These are phyloP conservation scores for Nomada goodeniana DNA, from an alignment of 2,888 invertebrate genomes.

Conservation along the genomic window DNA sequence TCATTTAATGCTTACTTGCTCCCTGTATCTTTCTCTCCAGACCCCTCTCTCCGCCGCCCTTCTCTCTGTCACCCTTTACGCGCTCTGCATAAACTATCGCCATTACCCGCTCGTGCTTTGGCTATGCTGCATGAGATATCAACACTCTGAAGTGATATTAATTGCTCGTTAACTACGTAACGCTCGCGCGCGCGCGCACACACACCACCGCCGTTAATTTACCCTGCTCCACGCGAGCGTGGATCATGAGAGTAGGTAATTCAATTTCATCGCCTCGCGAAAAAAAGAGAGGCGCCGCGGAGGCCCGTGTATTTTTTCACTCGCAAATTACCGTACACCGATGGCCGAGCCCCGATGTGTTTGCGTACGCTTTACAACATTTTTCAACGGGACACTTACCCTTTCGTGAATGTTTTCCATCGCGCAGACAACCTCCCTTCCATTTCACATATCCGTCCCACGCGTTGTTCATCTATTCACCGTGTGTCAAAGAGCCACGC, in stretches of 20 bases:
- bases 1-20: slow-evolving; percentile 30
- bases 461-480: neutral
- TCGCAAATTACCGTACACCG: neutral
- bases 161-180: slow-evolving; percentile 62
- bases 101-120: slow-evolving; percentile 80
- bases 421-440: neutral
- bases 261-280: slow-evolving; percentile 26
- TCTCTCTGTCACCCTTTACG: slow-evolving; percentile 27
- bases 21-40: neutral
- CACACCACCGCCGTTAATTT: slow-evolving; percentile 26
- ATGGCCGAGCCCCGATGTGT: neutral
- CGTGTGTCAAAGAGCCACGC: neutral
- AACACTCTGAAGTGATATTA: slow-evolving; percentile 64
- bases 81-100: slow-evolving; percentile 57
- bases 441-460: neutral
- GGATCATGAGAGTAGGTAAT: slow-evolving; percentile 43
- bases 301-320: neutral
- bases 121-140: slow-evolving; percentile 81
- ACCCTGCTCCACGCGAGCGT: slow-evolving; percentile 33
- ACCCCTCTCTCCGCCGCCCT: neutral
- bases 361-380: neutral
- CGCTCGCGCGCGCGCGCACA: slow-evolving; percentile 1
- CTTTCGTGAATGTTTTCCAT: slow-evolving; percentile 8
- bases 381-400: neutral
- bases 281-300: slow-evolving; percentile 3